These are phyloP conservation scores for Zeuzera pyrina DNA, from an alignment of 2,888 invertebrate genomes.

Conservation along the genomic window DNA sequence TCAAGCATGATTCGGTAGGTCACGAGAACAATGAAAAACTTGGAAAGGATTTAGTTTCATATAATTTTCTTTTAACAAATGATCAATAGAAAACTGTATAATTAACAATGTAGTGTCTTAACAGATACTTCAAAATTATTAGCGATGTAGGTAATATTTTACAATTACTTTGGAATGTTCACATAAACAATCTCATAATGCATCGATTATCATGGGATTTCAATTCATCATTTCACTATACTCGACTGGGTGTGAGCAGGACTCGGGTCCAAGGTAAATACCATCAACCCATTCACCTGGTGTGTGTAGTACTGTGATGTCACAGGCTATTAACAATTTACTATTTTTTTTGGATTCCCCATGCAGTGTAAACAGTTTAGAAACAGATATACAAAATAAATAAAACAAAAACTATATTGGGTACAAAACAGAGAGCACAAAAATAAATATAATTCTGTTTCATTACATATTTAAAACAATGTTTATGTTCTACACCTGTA, in stretches of 20 bases:
- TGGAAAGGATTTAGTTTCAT: slow-evolving; percentile 69
- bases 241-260: no score
- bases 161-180: slow-evolving; percentile 74
- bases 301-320: slow-evolving; percentile 19
- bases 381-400: slow-evolving; percentile 12
- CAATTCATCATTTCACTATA: slow-evolving; percentile 1
- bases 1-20: slow-evolving; percentile 1
- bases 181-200: slow-evolving; percentile 24
- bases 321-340: slow-evolving; percentile 48
- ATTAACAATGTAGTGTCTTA: slow-evolving; percentile 73
- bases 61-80: slow-evolving; percentile 74
- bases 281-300: slow-evolving; percentile 20
- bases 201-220: slow-evolving; percentile 1
- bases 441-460: no score
- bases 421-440: no score
- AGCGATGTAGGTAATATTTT: slow-evolving; percentile 70
- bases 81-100: slow-evolving; percentile 74
- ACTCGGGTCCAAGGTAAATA: no score
- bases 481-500: no score
- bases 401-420: no score
- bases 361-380: slow-evolving; percentile 29
- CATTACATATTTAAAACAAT: no score
- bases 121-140: slow-evolving; percentile 71
- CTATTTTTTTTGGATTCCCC: slow-evolving; percentile 59
- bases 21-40: slow-evolving; percentile 43